A percentile compares a stretch with the other conserved stretches of the same genome.
These are phyloP conservation scores for Heteractis magnifica DNA, from an alignment of 92 coral and sea anemone genomes.

Conservation along the genomic window DNA sequence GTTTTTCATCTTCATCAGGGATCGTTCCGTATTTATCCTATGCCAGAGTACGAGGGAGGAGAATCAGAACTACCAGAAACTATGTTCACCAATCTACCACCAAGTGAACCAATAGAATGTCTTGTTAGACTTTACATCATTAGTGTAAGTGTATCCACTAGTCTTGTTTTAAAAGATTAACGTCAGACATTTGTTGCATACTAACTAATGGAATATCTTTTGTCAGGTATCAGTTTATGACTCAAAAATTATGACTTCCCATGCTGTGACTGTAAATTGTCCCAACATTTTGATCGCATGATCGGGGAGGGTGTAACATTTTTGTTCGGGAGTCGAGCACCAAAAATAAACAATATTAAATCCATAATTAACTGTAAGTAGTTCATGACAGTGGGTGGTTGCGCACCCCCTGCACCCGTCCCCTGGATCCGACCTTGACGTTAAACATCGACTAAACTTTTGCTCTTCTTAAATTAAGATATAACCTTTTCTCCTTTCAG, in stretches of 20 bases:
- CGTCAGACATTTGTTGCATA: not conserved
- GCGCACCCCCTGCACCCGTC: no score
- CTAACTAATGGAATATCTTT: not conserved
- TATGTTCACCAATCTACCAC: conserved; percentile 72
- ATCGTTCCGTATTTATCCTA: conserved; percentile 88
- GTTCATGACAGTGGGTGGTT: no score
- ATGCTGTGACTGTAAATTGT: no score
- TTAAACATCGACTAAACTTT: not conserved
- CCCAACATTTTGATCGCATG: no score
- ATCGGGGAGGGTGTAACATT: no score
- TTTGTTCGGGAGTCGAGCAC: no score
- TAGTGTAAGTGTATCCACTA: conserved; percentile 50
- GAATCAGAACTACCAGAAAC: conserved; percentile 69
- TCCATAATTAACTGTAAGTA: no score
- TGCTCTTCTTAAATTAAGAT: not conserved
- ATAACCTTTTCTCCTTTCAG: conserved; percentile 22
- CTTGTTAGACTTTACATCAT: conserved; percentile 79
- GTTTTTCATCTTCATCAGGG: conserved; percentile 48
- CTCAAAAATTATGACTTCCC: no score
- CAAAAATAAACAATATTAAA: no score
- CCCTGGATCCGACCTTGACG: no score
- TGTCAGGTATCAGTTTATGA: no score
- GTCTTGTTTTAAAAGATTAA: not conserved
- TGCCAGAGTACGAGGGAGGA: conserved; percentile 66
- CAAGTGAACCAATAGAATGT: conserved; percentile 75